phyloP scores from a whole-genome alignment of 1,140 invertebrate genomes.

The Hypothenemus hampei region DNA sequence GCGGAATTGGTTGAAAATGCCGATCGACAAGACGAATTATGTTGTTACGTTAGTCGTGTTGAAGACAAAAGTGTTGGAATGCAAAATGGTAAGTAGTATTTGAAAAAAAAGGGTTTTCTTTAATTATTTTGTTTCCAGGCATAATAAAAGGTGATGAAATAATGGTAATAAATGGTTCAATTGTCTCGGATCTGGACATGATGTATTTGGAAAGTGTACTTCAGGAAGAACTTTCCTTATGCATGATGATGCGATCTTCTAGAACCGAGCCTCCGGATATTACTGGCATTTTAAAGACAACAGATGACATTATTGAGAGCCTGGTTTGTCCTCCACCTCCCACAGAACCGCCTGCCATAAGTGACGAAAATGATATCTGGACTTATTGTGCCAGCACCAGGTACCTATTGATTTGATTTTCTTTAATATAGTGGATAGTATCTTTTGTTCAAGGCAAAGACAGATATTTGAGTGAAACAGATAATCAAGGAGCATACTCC shows the following conservation, averaged over 20 bases:
- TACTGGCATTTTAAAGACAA: constrained; percentile 72
- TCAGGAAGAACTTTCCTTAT: constrained; percentile 91
- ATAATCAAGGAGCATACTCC: constrained; percentile 51
- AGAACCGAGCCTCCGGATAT: constrained; percentile 88
- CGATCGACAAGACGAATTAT: constrained; percentile 92
- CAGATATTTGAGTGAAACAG: constrained; percentile 63
- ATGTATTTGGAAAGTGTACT: constrained; percentile 96
- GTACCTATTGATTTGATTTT: no score
- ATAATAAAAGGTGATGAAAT: constrained; percentile 97
- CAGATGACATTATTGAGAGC: constrained; percentile 92
- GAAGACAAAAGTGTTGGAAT: constrained; percentile 92
- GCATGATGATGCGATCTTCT: constrained; percentile 97
- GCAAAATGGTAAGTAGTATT: constrained; percentile 74
- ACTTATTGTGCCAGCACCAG: constrained; percentile 91
- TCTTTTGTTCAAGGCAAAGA: no score
- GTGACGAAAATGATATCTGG: constrained; percentile 94
- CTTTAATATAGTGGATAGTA: no score
- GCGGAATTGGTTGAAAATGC: constrained; percentile 94
- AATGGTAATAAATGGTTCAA: constrained; percentile 96
- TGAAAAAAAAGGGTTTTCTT: not conserved
- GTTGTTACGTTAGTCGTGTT: constrained; percentile 93
- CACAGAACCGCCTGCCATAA: constrained; percentile 84
- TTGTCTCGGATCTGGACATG: constrained; percentile 97
- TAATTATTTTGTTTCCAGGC: constrained; percentile 53
- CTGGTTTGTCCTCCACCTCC: constrained; percentile 94